Evolutionary conservation across 2,113 vertebrate species (phyloP).

Genomic region (Gobio gobio): DNA sequence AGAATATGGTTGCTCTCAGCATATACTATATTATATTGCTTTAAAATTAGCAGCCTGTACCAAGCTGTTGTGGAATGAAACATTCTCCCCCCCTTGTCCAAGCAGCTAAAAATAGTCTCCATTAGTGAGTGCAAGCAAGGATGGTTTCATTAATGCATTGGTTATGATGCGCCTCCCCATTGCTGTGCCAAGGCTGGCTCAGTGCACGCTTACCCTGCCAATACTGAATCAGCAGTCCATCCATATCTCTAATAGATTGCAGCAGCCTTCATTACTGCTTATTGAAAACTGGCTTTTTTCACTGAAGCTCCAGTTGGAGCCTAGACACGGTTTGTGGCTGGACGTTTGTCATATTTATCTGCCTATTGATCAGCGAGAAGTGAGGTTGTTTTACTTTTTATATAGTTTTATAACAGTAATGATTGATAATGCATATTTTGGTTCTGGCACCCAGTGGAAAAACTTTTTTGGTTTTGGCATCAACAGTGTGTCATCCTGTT

Average conservation of each 20-base stretch:
- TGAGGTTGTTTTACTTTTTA: slow-evolving; percentile 12
- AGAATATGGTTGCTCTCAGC: neutral
- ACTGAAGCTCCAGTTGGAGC: neutral
- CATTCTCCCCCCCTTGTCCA: slow-evolving; percentile 4
- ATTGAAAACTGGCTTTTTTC: slow-evolving; percentile 43
- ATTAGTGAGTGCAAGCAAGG: slow-evolving; percentile 37
- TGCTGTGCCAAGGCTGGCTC: slow-evolving; percentile 38
- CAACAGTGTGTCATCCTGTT: neutral
- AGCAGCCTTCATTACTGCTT: slow-evolving; percentile 51
- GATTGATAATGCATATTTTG: neutral
- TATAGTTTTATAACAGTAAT: neutral
- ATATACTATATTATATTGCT: neutral
- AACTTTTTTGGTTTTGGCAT: neutral
- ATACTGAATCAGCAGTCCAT: slow-evolving; percentile 57
- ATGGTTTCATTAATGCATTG: slow-evolving; percentile 52
- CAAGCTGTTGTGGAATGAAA: slow-evolving; percentile 29
- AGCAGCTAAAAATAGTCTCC: slow-evolving; percentile 55
- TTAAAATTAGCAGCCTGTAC: slow-evolving; percentile 18
- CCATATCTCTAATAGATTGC: slow-evolving; percentile 55
- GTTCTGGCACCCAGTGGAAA: neutral
- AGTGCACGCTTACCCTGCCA: slow-evolving; percentile 42
- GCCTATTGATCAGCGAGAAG: neutral
- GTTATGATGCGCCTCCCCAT: slow-evolving; percentile 15
- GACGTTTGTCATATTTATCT: slow-evolving; percentile 37
- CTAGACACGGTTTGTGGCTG: neutral